Percentiles rank a stretch among this genome's conserved stretches.
These are phyloP conservation scores for Panagrolaimus sp. DNA, from an alignment of 1,140 invertebrate genomes.

Conservation along the genomic window DNA sequence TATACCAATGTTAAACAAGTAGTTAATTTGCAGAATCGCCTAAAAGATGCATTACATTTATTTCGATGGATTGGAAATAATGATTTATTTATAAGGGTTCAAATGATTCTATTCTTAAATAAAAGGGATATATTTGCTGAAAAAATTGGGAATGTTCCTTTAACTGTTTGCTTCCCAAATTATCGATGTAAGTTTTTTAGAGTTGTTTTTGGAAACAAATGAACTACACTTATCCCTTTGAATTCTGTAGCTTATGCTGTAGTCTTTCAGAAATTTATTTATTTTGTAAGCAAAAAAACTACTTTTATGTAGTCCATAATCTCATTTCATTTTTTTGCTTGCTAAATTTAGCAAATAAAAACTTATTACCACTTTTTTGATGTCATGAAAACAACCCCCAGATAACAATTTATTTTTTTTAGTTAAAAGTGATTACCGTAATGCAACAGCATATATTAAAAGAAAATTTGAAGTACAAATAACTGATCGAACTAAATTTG, in stretches of 20 bases:
- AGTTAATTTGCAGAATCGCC: constrained; percentile 79
- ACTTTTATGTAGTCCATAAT: background rate
- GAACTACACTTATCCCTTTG: too few species aligned
- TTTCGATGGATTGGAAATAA: constrained; percentile 99
- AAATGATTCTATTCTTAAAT: constrained; percentile 97
- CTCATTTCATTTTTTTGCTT: background rate
- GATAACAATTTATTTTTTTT: too few species aligned
- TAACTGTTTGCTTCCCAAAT: constrained; percentile 98
- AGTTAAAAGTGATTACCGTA: constrained; percentile 40
- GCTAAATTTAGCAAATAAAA: constrained; percentile 3
- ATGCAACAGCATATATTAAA: constrained; percentile 31
- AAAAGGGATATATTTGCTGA: constrained; percentile 99
- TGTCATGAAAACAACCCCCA: background rate
- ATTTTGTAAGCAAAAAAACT: background rate
- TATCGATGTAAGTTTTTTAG: constrained; percentile 75
- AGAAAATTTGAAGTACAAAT: constrained; percentile 33
- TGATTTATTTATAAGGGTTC: constrained; percentile 98
- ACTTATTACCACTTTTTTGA: background rate
- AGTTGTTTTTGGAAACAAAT: background rate
- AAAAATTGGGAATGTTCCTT: constrained; percentile 98
- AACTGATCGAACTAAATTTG: constrained; percentile 23
- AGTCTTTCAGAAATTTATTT: background rate
- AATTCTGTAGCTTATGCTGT: too few species aligned
- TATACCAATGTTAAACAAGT: background rate
- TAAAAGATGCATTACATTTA: constrained; percentile 98